Evolutionary conservation across 1,140 invertebrate genomes (phyloP).

Genomic region (Calephelis nemesis): DNA sequence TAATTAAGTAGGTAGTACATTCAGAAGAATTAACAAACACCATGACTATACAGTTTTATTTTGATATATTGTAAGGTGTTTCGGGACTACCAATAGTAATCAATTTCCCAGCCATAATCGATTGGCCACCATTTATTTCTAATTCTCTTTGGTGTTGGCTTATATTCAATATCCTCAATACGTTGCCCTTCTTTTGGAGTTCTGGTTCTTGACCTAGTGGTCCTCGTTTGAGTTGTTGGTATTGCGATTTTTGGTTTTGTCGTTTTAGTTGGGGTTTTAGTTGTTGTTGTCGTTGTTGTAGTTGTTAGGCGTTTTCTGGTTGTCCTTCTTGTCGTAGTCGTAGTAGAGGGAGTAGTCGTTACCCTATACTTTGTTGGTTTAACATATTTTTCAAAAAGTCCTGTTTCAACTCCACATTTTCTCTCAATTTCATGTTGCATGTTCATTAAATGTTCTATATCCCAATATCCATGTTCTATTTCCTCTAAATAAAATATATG

Average conservation of each 20-base stretch:
- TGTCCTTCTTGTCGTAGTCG: not conserved
- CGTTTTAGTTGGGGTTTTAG: not conserved
- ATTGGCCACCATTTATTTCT: constrained; percentile 32
- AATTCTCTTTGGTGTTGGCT: not conserved
- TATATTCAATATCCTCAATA: not conserved
- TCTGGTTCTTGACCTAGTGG: not conserved
- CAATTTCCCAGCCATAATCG: constrained; percentile 47
- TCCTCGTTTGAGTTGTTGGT: not conserved
- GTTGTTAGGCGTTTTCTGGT: not conserved
- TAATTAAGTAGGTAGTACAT: too few relatives aligned
- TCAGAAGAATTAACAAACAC: not conserved
- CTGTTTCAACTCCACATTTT: constrained; percentile 33
- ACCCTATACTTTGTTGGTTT: not conserved
- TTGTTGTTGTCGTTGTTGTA: not conserved
- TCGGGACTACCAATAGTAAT: constrained; percentile 35
- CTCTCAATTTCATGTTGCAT: constrained; percentile 45
- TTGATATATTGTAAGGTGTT: not conserved
- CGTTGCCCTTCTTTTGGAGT: not conserved
- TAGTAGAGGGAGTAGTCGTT: not conserved
- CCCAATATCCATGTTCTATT: constrained; percentile 44
- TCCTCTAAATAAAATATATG: constrained; percentile 35
- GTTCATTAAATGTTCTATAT: constrained; percentile 32
- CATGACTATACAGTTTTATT: too few relatives aligned
- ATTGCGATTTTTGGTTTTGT: not conserved
- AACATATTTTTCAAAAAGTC: not conserved